These are phyloP conservation scores for Leptinotarsa defecta DNA, from an alignment of 1,140 invertebrate species.

Conservation along the genomic window DNA sequence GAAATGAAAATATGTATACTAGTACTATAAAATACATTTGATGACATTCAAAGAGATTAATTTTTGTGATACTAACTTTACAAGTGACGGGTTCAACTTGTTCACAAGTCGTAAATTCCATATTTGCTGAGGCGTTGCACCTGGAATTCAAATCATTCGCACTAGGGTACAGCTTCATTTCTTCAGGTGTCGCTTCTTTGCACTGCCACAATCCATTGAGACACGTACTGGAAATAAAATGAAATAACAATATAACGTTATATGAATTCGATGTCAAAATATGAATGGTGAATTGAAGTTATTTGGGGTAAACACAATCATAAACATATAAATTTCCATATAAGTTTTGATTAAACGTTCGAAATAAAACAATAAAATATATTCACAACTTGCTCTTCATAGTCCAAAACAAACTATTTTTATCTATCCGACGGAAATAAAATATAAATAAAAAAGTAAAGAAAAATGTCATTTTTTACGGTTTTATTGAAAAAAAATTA, in stretches of 20 bases:
- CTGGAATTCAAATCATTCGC: slow-evolving; percentile 63
- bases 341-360: too few species aligned
- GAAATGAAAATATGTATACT: slow-evolving; percentile 28
- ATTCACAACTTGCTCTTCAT: too few species aligned
- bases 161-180: slow-evolving; percentile 67
- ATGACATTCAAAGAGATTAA: background rate
- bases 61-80: slow-evolving; percentile 59
- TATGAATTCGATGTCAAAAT: background rate
- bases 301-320: too few species aligned
- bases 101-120: slow-evolving; percentile 78
- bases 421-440: too few species aligned
- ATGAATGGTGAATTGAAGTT: too few species aligned
- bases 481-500: too few species aligned
- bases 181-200: slow-evolving; percentile 63
- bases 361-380: too few species aligned
- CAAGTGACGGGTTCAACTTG: slow-evolving; percentile 77
- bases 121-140: slow-evolving; percentile 66
- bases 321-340: too few species aligned
- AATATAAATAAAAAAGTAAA: too few species aligned
- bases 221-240: slow-evolving; percentile 67
- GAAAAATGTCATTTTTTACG: too few species aligned
- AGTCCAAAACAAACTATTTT: too few species aligned
- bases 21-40: background rate
- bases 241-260: background rate
- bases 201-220: slow-evolving; percentile 76